These are phyloP conservation scores for Megathymus violae DNA, from an alignment of 1,140 invertebrate species.

Conservation along the genomic window DNA sequence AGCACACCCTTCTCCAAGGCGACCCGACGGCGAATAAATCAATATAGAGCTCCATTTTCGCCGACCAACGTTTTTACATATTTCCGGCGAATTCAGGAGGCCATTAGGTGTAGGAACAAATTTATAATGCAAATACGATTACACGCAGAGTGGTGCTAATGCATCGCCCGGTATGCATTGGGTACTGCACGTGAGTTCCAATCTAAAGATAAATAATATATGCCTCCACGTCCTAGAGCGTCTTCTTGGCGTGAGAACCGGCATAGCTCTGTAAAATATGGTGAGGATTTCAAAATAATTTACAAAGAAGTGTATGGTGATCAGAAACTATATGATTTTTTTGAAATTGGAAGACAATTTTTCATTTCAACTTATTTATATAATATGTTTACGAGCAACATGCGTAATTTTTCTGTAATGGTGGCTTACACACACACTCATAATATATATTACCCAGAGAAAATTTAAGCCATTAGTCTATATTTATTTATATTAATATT, in stretches of 20 bases:
- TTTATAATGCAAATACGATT: constrained; percentile 82
- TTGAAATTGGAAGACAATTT: no score
- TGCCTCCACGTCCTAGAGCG: constrained; percentile 17
- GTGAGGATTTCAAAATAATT: not conserved
- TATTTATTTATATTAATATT: no score
- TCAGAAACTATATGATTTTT: not conserved
- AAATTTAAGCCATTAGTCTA: no score
- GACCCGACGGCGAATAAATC: constrained; percentile 6
- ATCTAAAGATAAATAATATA: constrained; percentile 57
- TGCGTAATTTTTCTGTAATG: no score
- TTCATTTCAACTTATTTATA: no score
- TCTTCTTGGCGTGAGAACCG: not conserved
- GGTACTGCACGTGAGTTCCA: constrained; percentile 66
- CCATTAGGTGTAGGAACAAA: constrained; percentile 74
- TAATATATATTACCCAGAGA: no score
- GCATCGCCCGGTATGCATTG: constrained; percentile 71
- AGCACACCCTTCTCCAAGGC: not conserved
- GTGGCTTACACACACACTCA: no score
- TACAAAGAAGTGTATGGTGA: not conserved
- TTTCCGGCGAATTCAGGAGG: constrained; percentile 61
- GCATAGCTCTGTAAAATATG: not conserved
- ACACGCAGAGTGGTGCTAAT: constrained; percentile 68
- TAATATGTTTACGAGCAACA: no score
- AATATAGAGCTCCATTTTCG: constrained; percentile 16
- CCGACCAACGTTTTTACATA: constrained; percentile 45